Base-by-base conservation (phyloP, 1,140 invertebrate species). In the Muscidifurax raptorellus region DNA sequence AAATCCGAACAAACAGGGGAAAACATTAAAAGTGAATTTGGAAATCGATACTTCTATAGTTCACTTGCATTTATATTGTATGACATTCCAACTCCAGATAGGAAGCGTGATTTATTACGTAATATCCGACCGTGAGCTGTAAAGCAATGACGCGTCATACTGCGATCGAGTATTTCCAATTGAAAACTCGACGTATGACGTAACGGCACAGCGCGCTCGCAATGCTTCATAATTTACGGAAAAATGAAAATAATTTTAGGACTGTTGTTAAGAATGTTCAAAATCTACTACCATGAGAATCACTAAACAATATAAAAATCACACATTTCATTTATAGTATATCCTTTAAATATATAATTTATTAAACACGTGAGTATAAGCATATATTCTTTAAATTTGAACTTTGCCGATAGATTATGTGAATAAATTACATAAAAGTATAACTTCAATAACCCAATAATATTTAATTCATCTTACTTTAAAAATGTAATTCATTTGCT, bases 11-110 rank as follows among this genome's bases (percentile, higher is more conserved):
- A 30, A 40, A 40, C 9, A 40, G 36, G 9, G 10, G 36, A 71
- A 32, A 71, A 71, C 22, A 71, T 15, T 32, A n/a, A 40, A 25
- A 36, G 32, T n/a, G 72, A 75, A 75, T 44, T 27, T 52, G 47
- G 9, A 59, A 78, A 78, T 78, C 75, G 44, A 78, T 78, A 30
- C 47, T 59, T 78, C 40, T 52, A 30, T 40, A 59, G n/a, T 78
- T 78, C 75, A 30, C 36, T 25, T 78, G 75, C 75, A 59, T 78
- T 78, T 59, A 78, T 78, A 78, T 78, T 78, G 75, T 59, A 78
- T 5, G 47, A 40, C 44, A 78, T 47, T 59, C 47, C 27, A 25
- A 77, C 27, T 78, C 18, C 25, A 22, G 40, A 78, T 59, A 59
- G 15, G 5, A 25, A n/a, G n/a, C 22, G 10, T 78, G 44, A 78